Base-by-base conservation (phyloP, 1,140 invertebrate genomes). In the Drosophila teissieri region DNA sequence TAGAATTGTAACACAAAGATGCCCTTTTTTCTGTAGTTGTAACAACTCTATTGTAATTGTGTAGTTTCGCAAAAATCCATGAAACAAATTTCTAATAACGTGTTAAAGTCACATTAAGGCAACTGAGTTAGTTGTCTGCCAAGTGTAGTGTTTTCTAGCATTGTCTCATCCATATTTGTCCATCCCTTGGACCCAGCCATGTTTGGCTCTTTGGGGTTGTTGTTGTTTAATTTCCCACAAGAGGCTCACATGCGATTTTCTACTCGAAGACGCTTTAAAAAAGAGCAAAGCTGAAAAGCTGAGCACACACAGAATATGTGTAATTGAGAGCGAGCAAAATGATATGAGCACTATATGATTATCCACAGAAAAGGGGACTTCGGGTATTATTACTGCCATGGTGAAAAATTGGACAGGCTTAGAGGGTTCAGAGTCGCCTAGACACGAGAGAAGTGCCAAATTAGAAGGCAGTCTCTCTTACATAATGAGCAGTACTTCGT, bases 171-270 rank as follows among this genome's bases (percentile, higher is more conserved):
- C 40, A 46, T 44, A 62, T 72, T 45, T 72, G 49, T 72, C 40
- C 46, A 61, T 73, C 37, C 68, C 55, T 53, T 39, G 34, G 36
- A 48, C 55, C 34, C 6, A 7, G 34, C 48, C 45, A 45, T 53
- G 60, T 48, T 11, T 55, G n/a, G 27, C 45, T 37, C 72, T 75
- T 65, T 31, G 72, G 61, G 69, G 85, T 77, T 69, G 85, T 77
- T 80, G 70, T 60, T 79, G 67, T 81, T 78, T 78, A 86, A 82
- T 86, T 85, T 69, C 82, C 53, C 68, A 58, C 62, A 84, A 80
- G 62, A 34, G 69, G 31, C 68, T 58, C 78, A 82, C 65, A 82
- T 76, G 58, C 61, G 49, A 82, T 73, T 64, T 85, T 69, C 73
- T 65, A 67, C 65, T 68, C 46, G 73, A 44, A 67, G 57, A 69